Evolutionary conservation across 2,888 invertebrate species (phyloP), one percentile per base, ranked within the genome.

Genomic region (Hyppa rectilinea): DNA sequence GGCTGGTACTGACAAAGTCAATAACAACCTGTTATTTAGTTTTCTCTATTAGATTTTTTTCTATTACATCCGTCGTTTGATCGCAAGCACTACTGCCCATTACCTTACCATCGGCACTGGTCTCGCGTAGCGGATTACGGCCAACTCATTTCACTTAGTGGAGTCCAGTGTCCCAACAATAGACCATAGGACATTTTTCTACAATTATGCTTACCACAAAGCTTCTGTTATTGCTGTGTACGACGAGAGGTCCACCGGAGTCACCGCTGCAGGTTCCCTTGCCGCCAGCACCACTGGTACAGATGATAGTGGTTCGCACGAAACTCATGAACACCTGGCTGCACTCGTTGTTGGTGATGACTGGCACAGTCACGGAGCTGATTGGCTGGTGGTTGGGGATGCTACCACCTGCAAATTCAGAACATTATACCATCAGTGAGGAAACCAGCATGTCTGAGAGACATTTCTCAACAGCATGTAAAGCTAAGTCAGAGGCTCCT

Each of bases 221-320:
- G 2, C 47, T 75, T 26, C 58, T 70, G 61, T 56, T 66, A 9
- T 26, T 50, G 45, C 2, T 50, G 4, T 49, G 68, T 5, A 85
- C 62, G n/a, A 71, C 85, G 0, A 91, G 85, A 61, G 90, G 89
- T 20, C 90, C 90, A 31, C 90, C 89, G 12, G 90, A 89, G 80
- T 90, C 90, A 0, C 90, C 90, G 2, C 76, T 64, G 85, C 93
- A 93, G 0, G 91, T 88, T 23, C 92, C 87, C 2, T 56, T 75
- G 3, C 90, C 90, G 10, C 87, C 88, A 0, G 64, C 86, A 0
- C 92, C 92, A 71, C 91, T 92, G 69, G 92, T 91, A 83, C 93
- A 93, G 43, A 93, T 85, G 77, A 88, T 91, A 40, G 81, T 66
- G 43, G 23, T 65, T 0, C 83, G 87, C 0, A 91, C 82, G 29